phyloP scores from a whole-genome alignment of 2,888 invertebrate species.

The Chrysolina americana region DNA sequence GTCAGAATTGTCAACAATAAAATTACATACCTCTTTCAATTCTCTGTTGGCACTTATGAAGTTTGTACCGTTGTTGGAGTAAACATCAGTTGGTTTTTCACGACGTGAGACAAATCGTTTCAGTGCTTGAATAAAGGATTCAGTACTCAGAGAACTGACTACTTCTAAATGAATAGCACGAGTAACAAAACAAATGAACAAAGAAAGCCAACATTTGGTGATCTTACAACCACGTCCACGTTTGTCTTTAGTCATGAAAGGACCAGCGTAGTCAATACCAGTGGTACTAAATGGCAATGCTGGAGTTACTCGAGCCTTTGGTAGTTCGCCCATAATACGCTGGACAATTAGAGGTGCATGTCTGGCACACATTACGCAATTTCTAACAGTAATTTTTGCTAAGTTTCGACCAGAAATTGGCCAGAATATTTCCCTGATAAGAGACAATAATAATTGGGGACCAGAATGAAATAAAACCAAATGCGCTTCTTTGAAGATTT shows the following conservation, averaged over 20 bases:
- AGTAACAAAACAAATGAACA: too few species aligned
- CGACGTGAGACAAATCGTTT: too few species aligned
- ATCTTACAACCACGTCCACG: too few species aligned
- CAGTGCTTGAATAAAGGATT: too few species aligned
- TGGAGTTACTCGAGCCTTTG: neutral
- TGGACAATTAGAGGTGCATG: neutral
- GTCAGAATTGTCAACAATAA: too few species aligned
- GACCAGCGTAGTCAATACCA: conserved; percentile 12
- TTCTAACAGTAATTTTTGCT: neutral
- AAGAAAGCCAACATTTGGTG: too few species aligned
- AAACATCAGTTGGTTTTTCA: too few species aligned
- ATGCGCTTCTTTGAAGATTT: neutral
- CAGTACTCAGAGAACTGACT: too few species aligned
- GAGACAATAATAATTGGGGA: neutral
- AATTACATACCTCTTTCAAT: too few species aligned
- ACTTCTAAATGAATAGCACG: too few species aligned
- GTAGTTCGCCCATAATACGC: neutral
- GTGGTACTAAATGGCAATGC: neutral
- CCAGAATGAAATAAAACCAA: neutral
- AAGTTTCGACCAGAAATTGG: neutral
- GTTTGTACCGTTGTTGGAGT: too few species aligned
- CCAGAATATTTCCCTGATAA: neutral
- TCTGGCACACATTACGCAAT: neutral
- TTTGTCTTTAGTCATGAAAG: neutral
- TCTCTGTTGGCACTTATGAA: too few species aligned